Conservation (phyloP, 2,113 vertebrate species). For the Crotalus horridus region DNA sequence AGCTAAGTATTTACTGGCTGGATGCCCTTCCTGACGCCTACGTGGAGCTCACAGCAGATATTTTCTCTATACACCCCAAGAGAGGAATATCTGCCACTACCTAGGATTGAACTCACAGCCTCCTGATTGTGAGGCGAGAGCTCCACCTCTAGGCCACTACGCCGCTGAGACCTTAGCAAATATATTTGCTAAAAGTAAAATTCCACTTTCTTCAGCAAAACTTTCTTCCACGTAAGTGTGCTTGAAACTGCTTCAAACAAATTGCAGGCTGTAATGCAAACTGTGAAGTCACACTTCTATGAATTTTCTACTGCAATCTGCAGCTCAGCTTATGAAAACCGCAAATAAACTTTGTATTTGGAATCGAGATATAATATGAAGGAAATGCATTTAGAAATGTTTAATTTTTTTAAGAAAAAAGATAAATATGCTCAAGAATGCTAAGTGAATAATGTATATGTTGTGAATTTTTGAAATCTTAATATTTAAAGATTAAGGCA, state of each 20-base stretch:
- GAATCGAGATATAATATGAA: not conserved
- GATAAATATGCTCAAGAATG: not conserved
- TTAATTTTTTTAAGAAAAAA: not conserved
- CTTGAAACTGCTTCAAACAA: not conserved
- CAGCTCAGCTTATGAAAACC: not conserved
- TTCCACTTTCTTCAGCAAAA: not conserved
- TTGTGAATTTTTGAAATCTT: not conserved
- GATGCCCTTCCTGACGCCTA: not conserved
- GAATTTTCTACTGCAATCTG: not conserved
- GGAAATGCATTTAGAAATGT: not conserved
- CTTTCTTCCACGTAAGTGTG: not conserved
- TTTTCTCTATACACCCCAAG: not conserved
- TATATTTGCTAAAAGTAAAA: not conserved
- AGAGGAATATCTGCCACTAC: not conserved
- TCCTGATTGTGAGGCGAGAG: not conserved
- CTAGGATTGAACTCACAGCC: not conserved
- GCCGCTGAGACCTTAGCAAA: not conserved
- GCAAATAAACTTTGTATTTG: not conserved
- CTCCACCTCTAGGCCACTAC: not conserved
- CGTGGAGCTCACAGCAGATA: not conserved
- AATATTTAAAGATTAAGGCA: not conserved
- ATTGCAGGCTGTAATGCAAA: not conserved
- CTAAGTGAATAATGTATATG: not conserved
- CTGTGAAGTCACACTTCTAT: not conserved
- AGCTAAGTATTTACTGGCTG: not conserved